These are phyloP conservation scores for Cricetomys ansorgei DNA, from an alignment of 2,113 vertebrate species.

Conservation along the genomic window DNA sequence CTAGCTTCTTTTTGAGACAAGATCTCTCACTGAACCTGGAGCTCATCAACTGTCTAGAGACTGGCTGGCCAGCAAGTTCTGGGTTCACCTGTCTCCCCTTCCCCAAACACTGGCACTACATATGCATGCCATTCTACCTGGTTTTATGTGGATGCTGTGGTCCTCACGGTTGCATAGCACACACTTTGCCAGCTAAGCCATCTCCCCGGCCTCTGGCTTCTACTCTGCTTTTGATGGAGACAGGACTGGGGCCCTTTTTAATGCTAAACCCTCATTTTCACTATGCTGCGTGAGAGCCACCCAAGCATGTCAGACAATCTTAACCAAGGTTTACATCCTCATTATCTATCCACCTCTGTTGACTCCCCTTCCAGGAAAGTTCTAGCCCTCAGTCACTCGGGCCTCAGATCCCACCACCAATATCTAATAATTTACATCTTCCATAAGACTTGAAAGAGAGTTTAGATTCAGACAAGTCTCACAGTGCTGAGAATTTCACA, in stretches of 20 bases:
- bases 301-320: constrained; percentile 48
- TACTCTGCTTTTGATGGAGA: constrained; percentile 26
- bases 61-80: neutral
- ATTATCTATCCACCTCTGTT: neutral
- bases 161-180: neutral
- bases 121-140: too few species aligned
- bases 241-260: constrained; percentile 25
- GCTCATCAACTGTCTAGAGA: neutral
- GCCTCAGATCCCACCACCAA: neutral
- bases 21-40: neutral
- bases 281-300: constrained; percentile 6
- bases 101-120: neutral
- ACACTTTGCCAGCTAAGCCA: neutral
- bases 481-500: neutral
- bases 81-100: too few species aligned
- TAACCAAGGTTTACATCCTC: neutral
- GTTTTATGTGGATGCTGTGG: neutral
- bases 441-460: neutral
- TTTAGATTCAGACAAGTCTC: neutral
- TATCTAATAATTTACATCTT: neutral
- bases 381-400: neutral
- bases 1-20: neutral
- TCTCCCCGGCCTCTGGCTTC: neutral
- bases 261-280: constrained; percentile 63
- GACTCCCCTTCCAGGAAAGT: neutral